phyloP scores from a whole-genome alignment of 2,113 vertebrate species.

The Jaculus jaculus region DNA sequence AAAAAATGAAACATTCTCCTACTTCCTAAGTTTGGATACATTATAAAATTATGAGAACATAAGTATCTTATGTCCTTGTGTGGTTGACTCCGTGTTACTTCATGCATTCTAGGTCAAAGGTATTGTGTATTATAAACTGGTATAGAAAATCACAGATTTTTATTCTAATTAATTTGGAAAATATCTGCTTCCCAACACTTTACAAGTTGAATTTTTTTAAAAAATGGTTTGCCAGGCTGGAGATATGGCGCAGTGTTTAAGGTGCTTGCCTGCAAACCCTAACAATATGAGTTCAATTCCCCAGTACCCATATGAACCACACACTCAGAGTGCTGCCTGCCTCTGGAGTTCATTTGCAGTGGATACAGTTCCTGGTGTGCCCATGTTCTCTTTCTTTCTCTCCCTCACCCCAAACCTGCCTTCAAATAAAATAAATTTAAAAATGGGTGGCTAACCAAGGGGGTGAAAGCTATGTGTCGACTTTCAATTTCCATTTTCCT shows the following conservation, averaged over 20 bases:
- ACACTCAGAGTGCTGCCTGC: too few species aligned
- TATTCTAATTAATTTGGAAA: neutral
- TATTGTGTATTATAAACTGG: neutral
- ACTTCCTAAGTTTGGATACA: neutral
- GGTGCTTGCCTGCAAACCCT: too few species aligned
- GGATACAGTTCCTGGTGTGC: too few species aligned
- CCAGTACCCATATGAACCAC: too few species aligned
- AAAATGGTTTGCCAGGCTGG: neutral
- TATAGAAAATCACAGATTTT: neutral
- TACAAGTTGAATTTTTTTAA: neutral
- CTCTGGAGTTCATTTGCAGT: too few species aligned
- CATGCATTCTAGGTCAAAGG: neutral
- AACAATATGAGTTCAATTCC: too few species aligned
- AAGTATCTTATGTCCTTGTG: neutral
- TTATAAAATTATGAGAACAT: neutral
- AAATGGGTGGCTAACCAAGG: neutral
- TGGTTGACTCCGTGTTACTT: neutral
- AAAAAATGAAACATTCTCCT: neutral
- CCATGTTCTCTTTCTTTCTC: too few species aligned
- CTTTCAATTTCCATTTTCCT: neutral
- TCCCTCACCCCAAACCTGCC: too few species aligned
- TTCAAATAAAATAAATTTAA: too few species aligned
- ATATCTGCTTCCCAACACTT: neutral
- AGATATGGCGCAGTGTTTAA: too few species aligned
- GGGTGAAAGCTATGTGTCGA: neutral